A percentile compares a stretch with the other conserved stretches of the same genome.
Conservation (phyloP, 2,888 invertebrate species). For the Syritta pipiens region DNA sequence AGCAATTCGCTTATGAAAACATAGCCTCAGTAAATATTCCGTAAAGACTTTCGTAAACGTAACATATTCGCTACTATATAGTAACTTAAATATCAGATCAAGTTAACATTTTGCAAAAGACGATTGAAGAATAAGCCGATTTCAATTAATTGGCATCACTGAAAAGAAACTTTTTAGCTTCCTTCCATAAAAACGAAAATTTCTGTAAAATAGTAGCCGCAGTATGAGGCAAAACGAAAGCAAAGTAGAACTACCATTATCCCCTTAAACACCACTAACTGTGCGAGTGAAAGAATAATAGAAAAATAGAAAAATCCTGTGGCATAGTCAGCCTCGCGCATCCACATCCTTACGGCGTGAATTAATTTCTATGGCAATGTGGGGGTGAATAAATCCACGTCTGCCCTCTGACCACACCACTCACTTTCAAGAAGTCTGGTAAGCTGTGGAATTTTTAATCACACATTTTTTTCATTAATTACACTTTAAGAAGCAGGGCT, state of each 20-base stretch:
- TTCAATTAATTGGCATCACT: background rate
- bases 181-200: background rate
- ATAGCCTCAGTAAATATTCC: too few relatives aligned
- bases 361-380: slow-evolving; percentile 59
- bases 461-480: slow-evolving; percentile 78
- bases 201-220: background rate
- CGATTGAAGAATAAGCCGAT: too few relatives aligned
- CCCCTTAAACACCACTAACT: slow-evolving; percentile 15
- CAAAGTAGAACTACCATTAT: slow-evolving; percentile 9
- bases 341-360: slow-evolving; percentile 26
- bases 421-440: background rate
- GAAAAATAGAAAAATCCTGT: slow-evolving; percentile 35
- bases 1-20: too few relatives aligned
- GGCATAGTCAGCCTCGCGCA: slow-evolving; percentile 16
- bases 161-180: too few relatives aligned
- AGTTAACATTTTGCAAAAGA: too few relatives aligned
- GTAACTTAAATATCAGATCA: too few relatives aligned
- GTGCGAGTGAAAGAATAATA: slow-evolving; percentile 27
- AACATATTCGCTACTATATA: too few relatives aligned
- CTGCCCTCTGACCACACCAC: background rate
- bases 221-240: background rate
- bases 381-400: slow-evolving; percentile 59
- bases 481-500: slow-evolving; percentile 70
- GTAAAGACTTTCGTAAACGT: too few relatives aligned
- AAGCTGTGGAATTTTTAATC: slow-evolving; percentile 76